Conservation (phyloP, 1,140 invertebrate genomes). For the Palaemon carinicauda region DNA sequence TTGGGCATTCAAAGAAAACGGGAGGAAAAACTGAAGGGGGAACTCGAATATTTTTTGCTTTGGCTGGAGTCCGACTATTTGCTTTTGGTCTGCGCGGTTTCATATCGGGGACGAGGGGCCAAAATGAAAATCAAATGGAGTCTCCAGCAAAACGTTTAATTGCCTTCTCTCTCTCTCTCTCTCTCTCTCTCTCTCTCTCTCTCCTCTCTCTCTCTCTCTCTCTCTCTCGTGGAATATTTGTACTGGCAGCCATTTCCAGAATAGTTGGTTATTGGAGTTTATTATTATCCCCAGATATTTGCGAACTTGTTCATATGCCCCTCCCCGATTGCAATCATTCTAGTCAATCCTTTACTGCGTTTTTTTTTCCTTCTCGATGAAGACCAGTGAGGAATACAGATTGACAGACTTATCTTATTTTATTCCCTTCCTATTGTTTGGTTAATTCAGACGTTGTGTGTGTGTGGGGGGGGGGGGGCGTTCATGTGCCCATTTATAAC, state of each 20-base stretch:
- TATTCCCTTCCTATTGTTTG: too few relatives aligned
- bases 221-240: slow-evolving; percentile 22
- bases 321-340: background rate
- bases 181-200: background rate
- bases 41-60: background rate
- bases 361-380: too few relatives aligned
- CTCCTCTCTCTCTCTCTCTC: background rate
- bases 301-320: background rate
- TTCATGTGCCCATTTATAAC: too few relatives aligned
- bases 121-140: slow-evolving; percentile 37
- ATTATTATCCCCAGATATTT: slow-evolving; percentile 32
- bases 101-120: slow-evolving; percentile 20
- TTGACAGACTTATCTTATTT: too few relatives aligned
- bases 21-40: background rate
- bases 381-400: too few relatives aligned
- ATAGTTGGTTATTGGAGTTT: background rate
- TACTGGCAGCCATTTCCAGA: background rate
- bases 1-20: slow-evolving; percentile 36
- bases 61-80: slow-evolving; percentile 30
- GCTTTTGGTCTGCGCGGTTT: slow-evolving; percentile 22
- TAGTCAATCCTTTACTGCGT: too few relatives aligned
- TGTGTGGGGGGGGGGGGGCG: too few relatives aligned
- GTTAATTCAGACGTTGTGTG: too few relatives aligned
- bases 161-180: slow-evolving; percentile 36
- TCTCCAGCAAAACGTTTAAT: slow-evolving; percentile 35